Base-by-base conservation (phyloP, 2,113 vertebrate species). In the Dicaeum eximium region DNA sequence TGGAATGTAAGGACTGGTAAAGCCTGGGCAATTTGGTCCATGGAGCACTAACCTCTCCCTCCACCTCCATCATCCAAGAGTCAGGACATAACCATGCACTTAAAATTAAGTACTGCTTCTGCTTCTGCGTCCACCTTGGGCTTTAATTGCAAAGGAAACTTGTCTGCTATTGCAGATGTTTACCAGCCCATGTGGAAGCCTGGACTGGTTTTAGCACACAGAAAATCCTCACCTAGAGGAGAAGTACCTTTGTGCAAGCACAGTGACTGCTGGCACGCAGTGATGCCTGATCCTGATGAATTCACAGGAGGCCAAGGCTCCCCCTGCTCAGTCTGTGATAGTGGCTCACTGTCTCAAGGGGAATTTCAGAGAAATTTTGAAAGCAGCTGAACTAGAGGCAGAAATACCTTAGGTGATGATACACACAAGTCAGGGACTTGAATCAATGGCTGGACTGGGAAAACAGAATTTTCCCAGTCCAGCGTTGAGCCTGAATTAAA, bases 241-340 rank as follows among this genome's bases (percentile, higher is more conserved):
- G 30, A 80, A 56, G 14, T 10, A 28, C 20, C 47, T 50, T 33
- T 31, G 33, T 56, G 30, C 2, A 3, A 74, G 24, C 0, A 2
- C 0, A 2, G 80, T 2, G 61, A 75, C 3, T 58, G 33, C 57
- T 72, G 35, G 15, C 40, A 28, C 0, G 0, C 61, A 50, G 81
- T 5, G 21, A 17, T 5, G 2, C n/a, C 72, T 80, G 28, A 64
- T 64, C 31, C 28, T 56, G 56, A 69, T 12, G 42, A 54, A 80
- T n/a, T 72, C 71, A 56, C 18, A 33, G 35, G 23, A 78, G 33
- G 35, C 28, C 37, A 61, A 51, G 38, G 42, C 28, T 75, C 8
- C 10, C 25, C 25, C 38, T 75, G 23, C 12, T 35, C 35, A 30
- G 6, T 33, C 78, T 58, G 31, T 31, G 37, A 14, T 4, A 35